Evolutionary conservation across 1,140 invertebrate species (phyloP), one percentile per base, ranked within the genome.

Genomic region (Meloidogyne floridensis): DNA sequence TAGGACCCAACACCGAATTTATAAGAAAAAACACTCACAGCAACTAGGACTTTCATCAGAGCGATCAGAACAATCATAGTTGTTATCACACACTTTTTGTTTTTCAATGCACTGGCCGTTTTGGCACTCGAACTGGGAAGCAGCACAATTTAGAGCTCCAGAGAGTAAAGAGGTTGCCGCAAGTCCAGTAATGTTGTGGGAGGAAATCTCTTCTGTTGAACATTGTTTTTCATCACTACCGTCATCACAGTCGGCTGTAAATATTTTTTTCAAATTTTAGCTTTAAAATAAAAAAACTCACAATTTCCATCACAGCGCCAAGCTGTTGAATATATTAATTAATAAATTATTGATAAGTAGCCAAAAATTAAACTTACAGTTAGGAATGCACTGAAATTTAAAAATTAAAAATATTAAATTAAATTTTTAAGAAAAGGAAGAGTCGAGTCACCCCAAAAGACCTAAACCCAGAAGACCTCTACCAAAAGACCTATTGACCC

Each of bases 41-140:
- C 97, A 99, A 88, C 96, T 95, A 0, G 94, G 91, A 0, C 95
- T 95, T 89, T 99, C 97, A 90, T 99, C 97, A 10, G 95, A 95
- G 75, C 95, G 92, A 85, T 94, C 93, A 0, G 90, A 81, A 87
- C 94, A 95, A 77, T 94, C 92, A 56, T 87, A 87, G 2, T 90
- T 84, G 0, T 92, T 92, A 88, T 94, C 93, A 88, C 94, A 95
- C 3, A 94, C 91, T 53, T 92, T 88, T 1, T 91, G 85, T 0
- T 90, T 80, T 0, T 92, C 91, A 47, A 96, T 92, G 87, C 95
- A 96, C 77, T 92, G 92, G 56, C 93, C 92, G 81, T 93, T 94
- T 4, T 90, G 91, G 89, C 94, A 95, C 53, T 93, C 92, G 88
- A 92, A 93, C 82, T 92, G 91, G 78, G 89, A 87, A 47, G 87